Evolutionary conservation across 2,797 vertebrate genomes (phyloP).

Genomic region (Hozukius guyotensis): DNA sequence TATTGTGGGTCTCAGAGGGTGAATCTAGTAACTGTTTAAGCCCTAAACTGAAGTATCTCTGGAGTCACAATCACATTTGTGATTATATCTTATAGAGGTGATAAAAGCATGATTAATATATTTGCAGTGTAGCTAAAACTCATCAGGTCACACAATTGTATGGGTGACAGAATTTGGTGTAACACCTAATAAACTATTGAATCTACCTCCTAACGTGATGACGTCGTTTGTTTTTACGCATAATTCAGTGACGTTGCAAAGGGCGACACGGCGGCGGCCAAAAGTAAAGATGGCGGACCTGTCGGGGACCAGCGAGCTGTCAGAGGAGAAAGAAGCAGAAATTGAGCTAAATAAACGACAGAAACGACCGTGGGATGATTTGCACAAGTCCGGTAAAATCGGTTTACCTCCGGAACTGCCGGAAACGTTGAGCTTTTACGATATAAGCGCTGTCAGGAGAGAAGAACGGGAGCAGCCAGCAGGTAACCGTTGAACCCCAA

Average conservation of each 20-base stretch:
- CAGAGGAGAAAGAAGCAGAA: conserved; percentile 76
- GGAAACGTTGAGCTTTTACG: conserved; percentile 93
- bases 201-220: neutral
- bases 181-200: neutral
- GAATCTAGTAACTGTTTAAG: rapidly evolving
- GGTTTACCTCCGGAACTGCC: conserved; percentile 70
- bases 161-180: too few species aligned
- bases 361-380: conserved; percentile 58
- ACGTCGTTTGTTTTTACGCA: conserved; percentile 3
- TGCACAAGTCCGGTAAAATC: conserved; percentile 52
- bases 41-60: too few species aligned
- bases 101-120: too few species aligned
- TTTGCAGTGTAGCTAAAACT: too few species aligned
- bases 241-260: conserved; percentile 63
- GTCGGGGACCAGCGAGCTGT: conserved; percentile 57
- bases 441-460: conserved; percentile 81
- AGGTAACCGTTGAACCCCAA: conserved; percentile 79
- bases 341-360: conserved; percentile 60
- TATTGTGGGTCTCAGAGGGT: too few species aligned
- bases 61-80: too few species aligned
- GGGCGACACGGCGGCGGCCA: conserved; percentile 36
- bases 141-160: too few species aligned
- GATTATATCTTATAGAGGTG: too few species aligned
- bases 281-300: conserved; percentile 83
- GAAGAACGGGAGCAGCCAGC: conserved; percentile 83